Percentiles rank a stretch among this genome's conserved stretches.
These are phyloP conservation scores for Cichlasoma orientale DNA, from an alignment of 2,797 vertebrate species.

Conservation along the genomic window DNA sequence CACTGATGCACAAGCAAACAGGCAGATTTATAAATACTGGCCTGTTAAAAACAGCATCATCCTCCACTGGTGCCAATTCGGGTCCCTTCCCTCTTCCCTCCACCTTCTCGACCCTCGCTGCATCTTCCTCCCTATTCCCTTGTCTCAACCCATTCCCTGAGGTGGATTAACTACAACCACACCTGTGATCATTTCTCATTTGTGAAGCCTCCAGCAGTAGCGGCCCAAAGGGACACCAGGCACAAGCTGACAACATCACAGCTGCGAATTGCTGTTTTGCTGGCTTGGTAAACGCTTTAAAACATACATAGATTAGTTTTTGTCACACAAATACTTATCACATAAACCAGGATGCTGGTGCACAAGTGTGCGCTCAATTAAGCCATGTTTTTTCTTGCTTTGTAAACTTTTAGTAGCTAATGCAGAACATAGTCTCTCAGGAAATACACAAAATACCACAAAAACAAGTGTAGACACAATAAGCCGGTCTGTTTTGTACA, in stretches of 20 bases:
- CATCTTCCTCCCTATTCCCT: conserved; percentile 36
- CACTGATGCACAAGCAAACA: neutral
- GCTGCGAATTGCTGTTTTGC: conserved; percentile 60
- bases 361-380: conserved; percentile 35
- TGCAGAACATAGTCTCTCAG: conserved; percentile 14
- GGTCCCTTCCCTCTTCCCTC: conserved; percentile 34
- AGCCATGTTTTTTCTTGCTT: conserved; percentile 2
- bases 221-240: conserved; percentile 52
- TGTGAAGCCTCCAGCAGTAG: conserved; percentile 63
- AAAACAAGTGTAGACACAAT: neutral
- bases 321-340: conserved; percentile 37
- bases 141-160: conserved; percentile 44
- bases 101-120: conserved; percentile 40
- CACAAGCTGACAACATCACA: conserved; percentile 32
- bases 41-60: conserved; percentile 46
- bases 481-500: conserved; percentile 10
- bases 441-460: neutral
- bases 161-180: conserved; percentile 70
- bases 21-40: conserved; percentile 9
- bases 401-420: conserved; percentile 5
- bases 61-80: conserved; percentile 32
- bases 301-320: conserved; percentile 55
- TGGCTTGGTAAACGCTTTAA: conserved; percentile 57
- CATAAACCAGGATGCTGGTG: conserved; percentile 25
- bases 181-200: conserved; percentile 75